Evolutionary conservation across 53 echinoderm and acorn worm species (phyloP).

Genomic region (Actinopyga echinites): DNA sequence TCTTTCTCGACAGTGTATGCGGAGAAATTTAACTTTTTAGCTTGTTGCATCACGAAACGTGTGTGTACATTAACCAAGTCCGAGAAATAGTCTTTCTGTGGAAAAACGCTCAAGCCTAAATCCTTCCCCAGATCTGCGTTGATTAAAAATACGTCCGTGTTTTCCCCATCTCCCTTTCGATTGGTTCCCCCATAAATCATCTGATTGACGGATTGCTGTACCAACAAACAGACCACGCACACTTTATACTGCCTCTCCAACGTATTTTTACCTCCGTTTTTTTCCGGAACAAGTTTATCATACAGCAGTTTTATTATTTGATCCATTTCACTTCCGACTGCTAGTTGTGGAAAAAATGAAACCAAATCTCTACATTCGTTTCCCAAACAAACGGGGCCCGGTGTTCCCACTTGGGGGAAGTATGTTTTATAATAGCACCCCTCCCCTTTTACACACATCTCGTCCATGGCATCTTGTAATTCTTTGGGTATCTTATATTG

Average conservation of each 20-base stretch:
- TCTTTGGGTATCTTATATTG: neutral
- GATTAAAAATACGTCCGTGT: no score
- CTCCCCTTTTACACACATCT: neutral
- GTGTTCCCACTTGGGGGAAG: neutral
- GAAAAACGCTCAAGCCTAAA: no score
- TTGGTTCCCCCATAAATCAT: no score
- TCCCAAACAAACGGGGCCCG: neutral
- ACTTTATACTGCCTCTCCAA: neutral
- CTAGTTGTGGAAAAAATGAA: neutral
- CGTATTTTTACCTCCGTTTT: neutral
- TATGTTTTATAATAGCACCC: neutral
- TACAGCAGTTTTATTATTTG: neutral
- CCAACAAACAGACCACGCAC: neutral
- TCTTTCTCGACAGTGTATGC: neutral
- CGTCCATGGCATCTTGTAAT: neutral
- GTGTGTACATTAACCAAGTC: neutral
- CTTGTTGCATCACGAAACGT: neutral
- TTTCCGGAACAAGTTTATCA: neutral
- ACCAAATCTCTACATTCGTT: neutral
- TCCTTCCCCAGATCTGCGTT: no score
- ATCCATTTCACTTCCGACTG: neutral
- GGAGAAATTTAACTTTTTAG: neutral
- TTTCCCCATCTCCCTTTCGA: no score
- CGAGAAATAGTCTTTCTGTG: neutral
- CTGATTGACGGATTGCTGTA: neutral